phyloP scores from a whole-genome alignment of 1,140 invertebrate species.

The Drosophila bipectinata region DNA sequence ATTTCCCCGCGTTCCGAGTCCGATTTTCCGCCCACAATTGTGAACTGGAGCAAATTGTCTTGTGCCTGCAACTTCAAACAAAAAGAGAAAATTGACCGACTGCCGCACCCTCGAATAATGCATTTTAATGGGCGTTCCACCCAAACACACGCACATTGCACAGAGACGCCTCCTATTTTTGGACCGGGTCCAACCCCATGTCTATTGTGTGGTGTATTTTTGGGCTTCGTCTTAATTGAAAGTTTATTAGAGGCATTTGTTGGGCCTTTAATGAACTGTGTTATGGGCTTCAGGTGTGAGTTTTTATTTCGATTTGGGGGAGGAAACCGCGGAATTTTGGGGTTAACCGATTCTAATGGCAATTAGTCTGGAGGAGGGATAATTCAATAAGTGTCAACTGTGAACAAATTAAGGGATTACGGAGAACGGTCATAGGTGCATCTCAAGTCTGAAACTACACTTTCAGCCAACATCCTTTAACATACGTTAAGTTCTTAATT shows the following conservation, averaged over 20 bases:
- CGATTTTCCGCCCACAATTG: slow-evolving; percentile 49
- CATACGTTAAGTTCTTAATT: slow-evolving; percentile 18
- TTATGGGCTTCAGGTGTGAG: slow-evolving; percentile 55
- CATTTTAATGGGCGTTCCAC: slow-evolving; percentile 57
- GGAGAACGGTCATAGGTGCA: not conserved
- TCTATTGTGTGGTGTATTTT: slow-evolving; percentile 15
- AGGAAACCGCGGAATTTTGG: slow-evolving; percentile 15
- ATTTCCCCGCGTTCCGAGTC: not conserved
- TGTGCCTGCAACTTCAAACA: slow-evolving; percentile 18
- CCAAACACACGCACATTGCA: slow-evolving; percentile 10
- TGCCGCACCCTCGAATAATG: slow-evolving; percentile 30
- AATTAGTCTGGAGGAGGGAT: slow-evolving; percentile 58
- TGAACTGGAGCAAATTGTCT: slow-evolving; percentile 74
- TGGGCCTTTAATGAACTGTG: slow-evolving; percentile 63
- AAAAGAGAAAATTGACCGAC: slow-evolving; percentile 42
- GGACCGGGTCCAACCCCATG: not conserved
- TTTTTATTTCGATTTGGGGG: not conserved
- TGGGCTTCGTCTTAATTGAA: slow-evolving; percentile 72
- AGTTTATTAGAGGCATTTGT: slow-evolving; percentile 65
- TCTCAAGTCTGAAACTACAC: too few species aligned
- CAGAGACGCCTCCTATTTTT: slow-evolving; percentile 45
- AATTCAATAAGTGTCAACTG: slow-evolving; percentile 49
- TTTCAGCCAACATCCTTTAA: not conserved
- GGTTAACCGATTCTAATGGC: slow-evolving; percentile 55
- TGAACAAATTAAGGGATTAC: slow-evolving; percentile 6